Evolutionary conservation across 2,888 invertebrate species (phyloP).

Genomic region (Polylopha cassiicola): DNA sequence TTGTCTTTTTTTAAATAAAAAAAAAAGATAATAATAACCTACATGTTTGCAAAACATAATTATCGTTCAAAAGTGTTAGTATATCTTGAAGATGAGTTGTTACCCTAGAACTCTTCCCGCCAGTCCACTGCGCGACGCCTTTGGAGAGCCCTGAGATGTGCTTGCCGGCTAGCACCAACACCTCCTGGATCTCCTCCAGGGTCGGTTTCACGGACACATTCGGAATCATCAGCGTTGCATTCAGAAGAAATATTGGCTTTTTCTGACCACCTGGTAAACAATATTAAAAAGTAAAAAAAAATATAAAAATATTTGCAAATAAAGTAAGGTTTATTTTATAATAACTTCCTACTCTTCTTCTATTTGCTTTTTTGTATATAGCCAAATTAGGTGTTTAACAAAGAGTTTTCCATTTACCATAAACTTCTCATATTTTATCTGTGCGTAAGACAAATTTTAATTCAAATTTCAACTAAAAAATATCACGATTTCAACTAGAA

Average conservation of each 20-base stretch:
- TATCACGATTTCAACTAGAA: too few species aligned
- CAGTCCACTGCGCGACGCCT: constrained; percentile 95
- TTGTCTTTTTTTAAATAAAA: too few species aligned
- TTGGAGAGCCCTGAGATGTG: constrained; percentile 91
- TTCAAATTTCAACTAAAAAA: too few species aligned
- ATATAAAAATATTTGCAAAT: constrained; percentile 7
- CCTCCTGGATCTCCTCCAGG: constrained; percentile 93
- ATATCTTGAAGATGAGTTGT: constrained; percentile 8
- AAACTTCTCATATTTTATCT: too few species aligned
- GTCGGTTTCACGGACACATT: constrained; percentile 91
- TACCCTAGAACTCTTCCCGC: constrained; percentile 78
- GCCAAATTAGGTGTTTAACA: too few species aligned
- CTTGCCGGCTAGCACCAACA: constrained; percentile 87
- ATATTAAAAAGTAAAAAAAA: constrained; percentile 17
- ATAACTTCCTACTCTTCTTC: too few species aligned
- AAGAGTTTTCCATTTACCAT: too few species aligned
- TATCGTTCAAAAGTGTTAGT: not conserved
- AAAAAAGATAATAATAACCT: too few species aligned
- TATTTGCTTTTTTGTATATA: too few species aligned
- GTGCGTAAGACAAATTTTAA: too few species aligned
- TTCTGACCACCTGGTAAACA: constrained; percentile 45
- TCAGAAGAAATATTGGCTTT: constrained; percentile 86
- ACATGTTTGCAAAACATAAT: too few species aligned
- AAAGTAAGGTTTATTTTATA: too few species aligned
- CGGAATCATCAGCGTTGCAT: constrained; percentile 91